Evolutionary conservation across 2,797 vertebrate genomes (phyloP), one percentile per base, ranked within the genome.

Genomic region (Sciurus vulgaris): DNA sequence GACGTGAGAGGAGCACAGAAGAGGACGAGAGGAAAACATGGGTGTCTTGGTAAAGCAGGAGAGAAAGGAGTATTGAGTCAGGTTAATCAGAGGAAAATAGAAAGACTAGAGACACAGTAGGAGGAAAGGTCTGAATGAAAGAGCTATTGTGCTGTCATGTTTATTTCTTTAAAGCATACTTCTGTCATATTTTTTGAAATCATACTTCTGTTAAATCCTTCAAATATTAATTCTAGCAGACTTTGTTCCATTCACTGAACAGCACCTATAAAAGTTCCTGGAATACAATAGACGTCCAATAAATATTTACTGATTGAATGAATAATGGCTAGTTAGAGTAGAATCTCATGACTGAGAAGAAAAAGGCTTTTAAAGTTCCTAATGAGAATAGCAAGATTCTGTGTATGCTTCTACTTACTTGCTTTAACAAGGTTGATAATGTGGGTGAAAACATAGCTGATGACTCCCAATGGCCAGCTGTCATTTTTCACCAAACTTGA

Each of bases 241-340:
- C 38, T 69, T 86, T 93, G 72, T 38, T 95, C 85, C 78, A 26
- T 67, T 88, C 86, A 61, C 67, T 85, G 49, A 73, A 41, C 8
- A 93, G 33, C 7, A 82, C 15, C n/a, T 78, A 65, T 10, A 74
- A 38, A 85, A 79, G 54, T 86, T 86, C 84, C 67, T 93, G 28
- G 47, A 87, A 92, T 79, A 93, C 2, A 81, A 28, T 4, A 94
- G 41, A 54, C 65, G 30, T 33, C 85, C 72, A 92, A 18, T 63
- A 87, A 89, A 61, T 90, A 89, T 54, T 33, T 93, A 54, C 9
- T 63, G 59, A 85, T 38, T 63, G 41, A 85, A 51, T 49, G 26
- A 76, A 88, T 90, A 41, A 92, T 73, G 18, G 11, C 35, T 54
- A 61, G 15, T 35, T 92, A 86, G 59, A 70, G 12, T 41, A 26